Conservation (phyloP, 1,140 invertebrate genomes). For the Prorops nasuta region DNA sequence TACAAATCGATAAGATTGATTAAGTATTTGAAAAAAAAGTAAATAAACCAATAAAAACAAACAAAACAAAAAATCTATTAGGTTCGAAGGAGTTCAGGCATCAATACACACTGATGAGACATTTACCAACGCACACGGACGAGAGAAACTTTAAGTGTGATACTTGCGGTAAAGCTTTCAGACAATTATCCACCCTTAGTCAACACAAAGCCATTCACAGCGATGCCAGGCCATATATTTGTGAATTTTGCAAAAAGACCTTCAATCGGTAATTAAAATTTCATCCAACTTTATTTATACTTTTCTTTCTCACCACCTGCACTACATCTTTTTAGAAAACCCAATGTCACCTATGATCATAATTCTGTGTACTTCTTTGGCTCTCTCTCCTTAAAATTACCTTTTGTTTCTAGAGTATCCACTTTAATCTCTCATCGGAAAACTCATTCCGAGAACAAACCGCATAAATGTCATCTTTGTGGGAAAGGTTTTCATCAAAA, state of each 20-base stretch:
- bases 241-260: conserved; percentile 72
- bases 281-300: neutral
- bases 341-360: too few species aligned
- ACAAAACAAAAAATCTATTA: conserved; percentile 31
- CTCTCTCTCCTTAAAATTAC: too few species aligned
- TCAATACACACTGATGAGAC: conserved; percentile 76
- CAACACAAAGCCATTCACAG: conserved; percentile 76
- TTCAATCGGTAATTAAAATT: conserved; percentile 68
- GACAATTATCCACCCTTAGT: conserved; percentile 72
- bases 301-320: neutral
- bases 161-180: conserved; percentile 77
- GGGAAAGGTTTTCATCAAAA: conserved; percentile 78
- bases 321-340: neutral
- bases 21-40: too few species aligned
- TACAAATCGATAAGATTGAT: too few species aligned
- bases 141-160: conserved; percentile 80
- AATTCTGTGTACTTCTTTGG: too few species aligned
- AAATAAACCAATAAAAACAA: neutral
- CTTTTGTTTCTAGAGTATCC: conserved; percentile 61
- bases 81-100: conserved; percentile 72
- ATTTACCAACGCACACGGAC: conserved; percentile 78
- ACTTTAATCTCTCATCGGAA: conserved; percentile 75
- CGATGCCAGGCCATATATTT: conserved; percentile 68
- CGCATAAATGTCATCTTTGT: conserved; percentile 71
- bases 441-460: conserved; percentile 71